Conservation (phyloP, 1,140 invertebrate species). For the Aporrectodea caliginosa region DNA sequence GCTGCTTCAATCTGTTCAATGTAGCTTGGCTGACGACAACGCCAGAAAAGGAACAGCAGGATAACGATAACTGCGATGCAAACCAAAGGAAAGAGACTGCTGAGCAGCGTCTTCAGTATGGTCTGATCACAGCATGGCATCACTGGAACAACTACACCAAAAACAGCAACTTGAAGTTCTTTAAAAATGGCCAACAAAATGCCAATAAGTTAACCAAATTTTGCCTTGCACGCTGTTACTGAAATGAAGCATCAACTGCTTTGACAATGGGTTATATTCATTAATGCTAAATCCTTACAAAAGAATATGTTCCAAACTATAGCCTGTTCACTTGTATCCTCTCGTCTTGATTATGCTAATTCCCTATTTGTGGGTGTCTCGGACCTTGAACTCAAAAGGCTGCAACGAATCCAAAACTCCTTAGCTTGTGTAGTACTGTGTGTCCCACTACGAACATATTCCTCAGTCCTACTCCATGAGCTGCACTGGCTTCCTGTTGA, state of each 20-base stretch:
- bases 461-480: too few species aligned
- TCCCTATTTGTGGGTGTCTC: too few species aligned
- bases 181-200: background rate
- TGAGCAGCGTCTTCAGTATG: constrained; percentile 56
- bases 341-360: too few species aligned
- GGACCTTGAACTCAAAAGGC: too few species aligned
- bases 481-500: too few species aligned
- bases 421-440: too few species aligned
- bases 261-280: too few species aligned
- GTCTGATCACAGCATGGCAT: constrained; percentile 24
- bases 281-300: too few species aligned
- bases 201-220: background rate
- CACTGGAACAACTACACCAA: background rate
- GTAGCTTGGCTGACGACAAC: constrained; percentile 29
- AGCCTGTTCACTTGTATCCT: too few species aligned
- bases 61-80: constrained; percentile 56
- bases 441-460: too few species aligned
- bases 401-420: too few species aligned
- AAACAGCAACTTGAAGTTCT: background rate
- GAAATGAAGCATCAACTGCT: background rate
- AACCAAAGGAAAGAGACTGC: constrained; percentile 57
- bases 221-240: background rate
- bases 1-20: background rate
- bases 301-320: too few species aligned
- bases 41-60: constrained; percentile 61